phyloP scores from a whole-genome alignment of 1,140 invertebrate genomes.

The Habropoda laboriosa region DNA sequence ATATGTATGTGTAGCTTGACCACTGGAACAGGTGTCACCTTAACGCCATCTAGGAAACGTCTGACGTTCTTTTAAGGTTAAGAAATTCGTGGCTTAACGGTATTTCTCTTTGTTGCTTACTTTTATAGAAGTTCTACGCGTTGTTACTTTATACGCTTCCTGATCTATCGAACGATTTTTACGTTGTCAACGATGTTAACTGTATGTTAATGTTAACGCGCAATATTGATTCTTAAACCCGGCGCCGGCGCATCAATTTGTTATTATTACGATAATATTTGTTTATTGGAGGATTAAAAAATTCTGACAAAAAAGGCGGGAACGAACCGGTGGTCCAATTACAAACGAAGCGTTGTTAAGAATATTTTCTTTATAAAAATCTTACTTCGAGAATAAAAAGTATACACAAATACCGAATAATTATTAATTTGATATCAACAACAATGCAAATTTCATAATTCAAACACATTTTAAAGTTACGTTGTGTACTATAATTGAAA shows the following conservation, averaged over 20 bases:
- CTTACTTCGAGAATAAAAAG: neutral
- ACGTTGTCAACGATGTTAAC: neutral
- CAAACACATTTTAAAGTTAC: neutral
- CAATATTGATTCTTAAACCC: neutral
- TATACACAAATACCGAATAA: neutral
- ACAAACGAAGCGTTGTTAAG: neutral
- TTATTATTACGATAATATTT: neutral
- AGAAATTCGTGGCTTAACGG: neutral
- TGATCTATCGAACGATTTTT: too few species aligned
- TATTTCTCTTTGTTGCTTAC: neutral
- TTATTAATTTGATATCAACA: neutral
- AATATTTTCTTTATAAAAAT: too few species aligned
- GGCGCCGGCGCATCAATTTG: neutral
- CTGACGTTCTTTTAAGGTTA: neutral
- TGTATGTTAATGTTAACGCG: neutral
- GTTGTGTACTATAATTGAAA: neutral
- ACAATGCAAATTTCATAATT: neutral
- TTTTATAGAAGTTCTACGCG: neutral
- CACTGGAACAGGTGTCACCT: constrained; percentile 31
- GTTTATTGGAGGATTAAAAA: neutral
- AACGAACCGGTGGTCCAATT: neutral
- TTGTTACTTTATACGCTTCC: neutral
- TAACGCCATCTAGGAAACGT: constrained; percentile 42
- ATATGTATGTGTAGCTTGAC: neutral
- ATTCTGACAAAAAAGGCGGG: neutral